Evolutionary conservation across 2,113 vertebrate species (phyloP), one percentile per base, ranked within the genome.

Genomic region (Nerophis lumbriciformis): DNA sequence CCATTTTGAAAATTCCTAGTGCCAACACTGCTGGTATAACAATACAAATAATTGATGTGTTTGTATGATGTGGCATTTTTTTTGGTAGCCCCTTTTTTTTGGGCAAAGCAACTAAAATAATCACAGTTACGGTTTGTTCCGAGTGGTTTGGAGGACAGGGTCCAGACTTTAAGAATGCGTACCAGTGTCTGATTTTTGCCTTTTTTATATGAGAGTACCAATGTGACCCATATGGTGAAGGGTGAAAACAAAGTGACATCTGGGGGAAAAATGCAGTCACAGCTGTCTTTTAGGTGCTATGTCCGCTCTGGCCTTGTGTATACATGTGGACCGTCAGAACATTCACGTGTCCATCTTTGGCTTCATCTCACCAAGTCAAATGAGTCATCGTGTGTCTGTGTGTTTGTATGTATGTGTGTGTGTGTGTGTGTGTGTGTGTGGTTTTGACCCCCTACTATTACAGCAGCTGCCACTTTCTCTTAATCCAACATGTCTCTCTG

Each of bases 401-500:
- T 14, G 8, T 28, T 16, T 49, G 36, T 39, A n/a, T 54, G 9
- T 21, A 15, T 37, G 14, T 37, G 14, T 54, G 53, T 38, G 15
- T 55, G 45, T 69, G 48, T 64, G 12, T 21, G 4, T 48, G 42
- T 50, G 38, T 56, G 12, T 42, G 35, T 65, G 55, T 66, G 63
- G 68, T 72, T 51, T 54, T 5, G 48, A 59, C 63, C 79, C 38
- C 75, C 70, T 48, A 57, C 71, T 66, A 60, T 67, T 68, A 63
- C 11, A 72, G 62, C 83, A 85, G 77, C 77, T 81, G 80, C 66
- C 59, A 57, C 45, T 49, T 52, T 42, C 36, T 48, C 58, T 47
- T 69, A 69, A 65, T 74, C 61, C 70, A 71, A 63, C 59, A 59
- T 65, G 16, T 48, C 47, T 65, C 35, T 19, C 8, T 52, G 11